phyloP scores from a whole-genome alignment of 2,797 vertebrate species.

The Pelobates cultripes region DNA sequence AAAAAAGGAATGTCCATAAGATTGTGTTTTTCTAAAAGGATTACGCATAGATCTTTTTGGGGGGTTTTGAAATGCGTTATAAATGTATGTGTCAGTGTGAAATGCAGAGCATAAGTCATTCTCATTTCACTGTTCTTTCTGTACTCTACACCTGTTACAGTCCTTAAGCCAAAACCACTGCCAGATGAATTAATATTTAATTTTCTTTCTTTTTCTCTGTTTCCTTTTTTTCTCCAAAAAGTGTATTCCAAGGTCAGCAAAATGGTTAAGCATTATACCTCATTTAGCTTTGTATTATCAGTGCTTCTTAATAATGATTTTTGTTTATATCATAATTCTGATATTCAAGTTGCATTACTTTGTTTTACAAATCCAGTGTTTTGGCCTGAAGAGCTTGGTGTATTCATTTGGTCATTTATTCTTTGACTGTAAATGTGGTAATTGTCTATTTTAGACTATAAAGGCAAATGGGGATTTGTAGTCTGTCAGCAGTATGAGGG shows the following conservation, averaged over 20 bases:
- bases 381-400: too few relatives aligned
- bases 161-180: conserved; percentile 47
- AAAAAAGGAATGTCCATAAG: conserved; percentile 14
- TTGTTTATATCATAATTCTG: too few relatives aligned
- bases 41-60: conserved; percentile 43
- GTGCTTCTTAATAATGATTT: too few relatives aligned
- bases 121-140: conserved; percentile 34
- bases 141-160: conserved; percentile 51
- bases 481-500: too few relatives aligned
- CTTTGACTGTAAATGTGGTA: too few relatives aligned
- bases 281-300: not conserved
- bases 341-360: too few relatives aligned
- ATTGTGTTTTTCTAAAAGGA: conserved; percentile 42
- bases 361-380: too few relatives aligned
- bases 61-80: conserved; percentile 41
- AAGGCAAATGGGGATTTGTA: too few relatives aligned
- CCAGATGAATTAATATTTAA: conserved; percentile 50
- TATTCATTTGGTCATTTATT: too few relatives aligned
- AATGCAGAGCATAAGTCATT: conserved; percentile 44
- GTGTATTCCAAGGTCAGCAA: not conserved
- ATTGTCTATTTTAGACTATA: too few relatives aligned
- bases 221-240: not conserved
- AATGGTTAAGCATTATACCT: not conserved
- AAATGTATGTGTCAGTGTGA: conserved; percentile 53
- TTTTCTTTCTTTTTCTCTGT: not conserved